Conservation (phyloP, 2,888 invertebrate species). For the Drosophila tripunctata region DNA sequence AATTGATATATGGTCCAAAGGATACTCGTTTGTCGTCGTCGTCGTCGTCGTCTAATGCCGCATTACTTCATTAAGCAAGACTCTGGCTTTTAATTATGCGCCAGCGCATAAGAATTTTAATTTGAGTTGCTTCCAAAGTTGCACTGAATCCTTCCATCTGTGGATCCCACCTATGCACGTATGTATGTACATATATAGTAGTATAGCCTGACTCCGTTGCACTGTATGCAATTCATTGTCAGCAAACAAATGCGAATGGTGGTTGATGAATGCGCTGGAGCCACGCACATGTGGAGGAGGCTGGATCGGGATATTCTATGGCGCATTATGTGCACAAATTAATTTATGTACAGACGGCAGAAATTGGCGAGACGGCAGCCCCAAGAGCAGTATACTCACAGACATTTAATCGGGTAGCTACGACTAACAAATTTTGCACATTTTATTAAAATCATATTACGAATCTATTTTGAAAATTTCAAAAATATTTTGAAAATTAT, state of each 20-base stretch:
- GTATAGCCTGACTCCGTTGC: not conserved
- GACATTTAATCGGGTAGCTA: not conserved
- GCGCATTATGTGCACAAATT: slow-evolving; percentile 77
- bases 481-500: no score
- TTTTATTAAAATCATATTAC: no score
- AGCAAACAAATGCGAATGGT: slow-evolving; percentile 78
- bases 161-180: no score
- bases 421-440: not conserved
- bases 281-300: slow-evolving; percentile 76
- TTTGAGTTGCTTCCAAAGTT: slow-evolving; percentile 51
- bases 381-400: slow-evolving; percentile 1
- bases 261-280: slow-evolving; percentile 80
- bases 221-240: slow-evolving; percentile 77
- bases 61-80: slow-evolving; percentile 67
- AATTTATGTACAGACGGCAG: slow-evolving; percentile 69
- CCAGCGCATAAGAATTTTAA: slow-evolving; percentile 71
- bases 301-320: slow-evolving; percentile 59
- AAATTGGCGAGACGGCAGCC: slow-evolving; percentile 24
- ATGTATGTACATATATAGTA: no score
- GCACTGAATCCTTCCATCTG: no score
- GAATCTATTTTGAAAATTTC: no score
- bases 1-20: slow-evolving; percentile 51
- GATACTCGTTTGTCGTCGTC: slow-evolving; percentile 33
- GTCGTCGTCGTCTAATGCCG: slow-evolving; percentile 59
- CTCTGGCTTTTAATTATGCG: slow-evolving; percentile 73